Percentiles rank a stretch among this genome's conserved stretches.
These are phyloP conservation scores for Eutrigla gurnardus DNA, from an alignment of 2,797 vertebrate species.

Conservation along the genomic window DNA sequence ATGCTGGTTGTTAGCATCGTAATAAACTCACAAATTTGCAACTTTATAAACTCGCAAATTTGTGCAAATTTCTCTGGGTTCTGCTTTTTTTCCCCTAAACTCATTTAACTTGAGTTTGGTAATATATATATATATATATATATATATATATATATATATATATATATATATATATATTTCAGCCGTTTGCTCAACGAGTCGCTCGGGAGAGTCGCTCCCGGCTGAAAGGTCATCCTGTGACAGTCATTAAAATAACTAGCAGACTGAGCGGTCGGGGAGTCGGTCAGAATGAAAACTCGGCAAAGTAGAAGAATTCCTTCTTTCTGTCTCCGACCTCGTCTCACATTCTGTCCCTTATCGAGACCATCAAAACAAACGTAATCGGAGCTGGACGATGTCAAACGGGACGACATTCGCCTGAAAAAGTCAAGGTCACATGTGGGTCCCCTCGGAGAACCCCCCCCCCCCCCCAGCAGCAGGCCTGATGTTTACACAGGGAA, in stretches of 20 bases:
- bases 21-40: too few species aligned
- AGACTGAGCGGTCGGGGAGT: conserved; percentile 17
- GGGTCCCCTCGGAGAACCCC: too few species aligned
- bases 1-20: too few species aligned
- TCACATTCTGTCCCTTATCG: neutral
- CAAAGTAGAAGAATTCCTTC: neutral
- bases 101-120: conserved; percentile 20
- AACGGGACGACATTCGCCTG: conserved; percentile 5
- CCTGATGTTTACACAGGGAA: conserved; percentile 28
- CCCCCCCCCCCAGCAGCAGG: neutral
- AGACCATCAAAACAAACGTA: conserved; percentile 11
- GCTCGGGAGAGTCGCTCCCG: conserved; percentile 20
- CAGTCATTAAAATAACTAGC: conserved; percentile 44
- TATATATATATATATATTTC: too few species aligned
- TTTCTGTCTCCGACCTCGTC: neutral
- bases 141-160: too few species aligned
- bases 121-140: neutral
- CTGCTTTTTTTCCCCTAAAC: too few species aligned
- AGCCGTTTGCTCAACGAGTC: conserved; percentile 14
- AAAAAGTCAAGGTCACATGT: conserved; percentile 7
- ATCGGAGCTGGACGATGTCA: conserved; percentile 12
- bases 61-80: too few species aligned
- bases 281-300: neutral
- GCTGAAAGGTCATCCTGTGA: conserved; percentile 48
- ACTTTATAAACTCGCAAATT: too few species aligned